A percentile compares a stretch with the other conserved stretches of the same genome.
phyloP scores from a whole-genome alignment of 1,140 invertebrate genomes.

The Monochamus saltuarius region DNA sequence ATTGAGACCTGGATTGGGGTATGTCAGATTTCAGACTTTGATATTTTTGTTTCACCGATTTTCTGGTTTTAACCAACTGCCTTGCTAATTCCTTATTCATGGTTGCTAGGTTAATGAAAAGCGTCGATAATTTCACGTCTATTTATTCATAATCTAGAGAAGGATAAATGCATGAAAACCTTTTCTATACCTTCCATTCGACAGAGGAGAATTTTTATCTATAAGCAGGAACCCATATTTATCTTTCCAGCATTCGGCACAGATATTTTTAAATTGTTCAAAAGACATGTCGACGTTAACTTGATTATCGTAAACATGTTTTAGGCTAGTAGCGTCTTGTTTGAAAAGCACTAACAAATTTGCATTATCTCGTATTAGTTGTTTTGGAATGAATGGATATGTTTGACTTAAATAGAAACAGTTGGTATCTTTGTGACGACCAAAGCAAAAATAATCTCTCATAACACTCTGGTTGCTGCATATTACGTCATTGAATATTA shows the following conservation, averaged over 20 bases:
- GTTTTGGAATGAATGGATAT: conserved; percentile 48
- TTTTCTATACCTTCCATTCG: conserved; percentile 39
- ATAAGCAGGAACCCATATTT: conserved; percentile 41
- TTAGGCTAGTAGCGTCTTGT: conserved; percentile 49
- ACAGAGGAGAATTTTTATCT: conserved; percentile 35
- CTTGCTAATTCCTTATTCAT: no score
- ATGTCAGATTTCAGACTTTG: no score
- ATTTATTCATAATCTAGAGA: no score
- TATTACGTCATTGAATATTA: no score
- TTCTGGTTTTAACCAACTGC: no score
- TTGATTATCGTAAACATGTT: conserved; percentile 49
- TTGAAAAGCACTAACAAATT: conserved; percentile 48
- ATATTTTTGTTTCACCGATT: no score
- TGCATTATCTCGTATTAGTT: conserved; percentile 49
- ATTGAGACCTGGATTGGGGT: no score
- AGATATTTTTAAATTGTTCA: conserved; percentile 41
- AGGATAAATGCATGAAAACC: conserved; percentile 25
- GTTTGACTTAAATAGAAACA: conserved; percentile 47
- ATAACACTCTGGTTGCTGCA: no score
- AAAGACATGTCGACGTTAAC: conserved; percentile 44
- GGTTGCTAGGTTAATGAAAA: no score
- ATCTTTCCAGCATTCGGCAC: conserved; percentile 35
- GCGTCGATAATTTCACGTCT: no score
- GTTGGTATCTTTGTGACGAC: conserved; percentile 37
- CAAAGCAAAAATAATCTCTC: no score